A percentile compares a stretch with the other conserved stretches of the same genome.
Conservation (phyloP, 2,797 vertebrate genomes). For the Acanthurus lineatus region DNA sequence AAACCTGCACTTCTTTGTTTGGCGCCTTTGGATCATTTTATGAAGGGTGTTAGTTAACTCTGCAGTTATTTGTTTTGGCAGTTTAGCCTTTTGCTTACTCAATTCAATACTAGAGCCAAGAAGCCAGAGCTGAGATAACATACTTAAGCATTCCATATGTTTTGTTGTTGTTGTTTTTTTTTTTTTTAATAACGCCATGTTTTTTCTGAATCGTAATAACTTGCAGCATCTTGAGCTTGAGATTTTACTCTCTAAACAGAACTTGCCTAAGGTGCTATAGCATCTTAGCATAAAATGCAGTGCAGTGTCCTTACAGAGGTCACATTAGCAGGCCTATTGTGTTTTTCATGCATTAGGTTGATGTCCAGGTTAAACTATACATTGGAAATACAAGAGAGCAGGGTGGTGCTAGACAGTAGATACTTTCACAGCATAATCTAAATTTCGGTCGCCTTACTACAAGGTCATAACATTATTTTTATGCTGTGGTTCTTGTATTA, state of each 20-base stretch:
- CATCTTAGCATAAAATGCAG: too few species aligned
- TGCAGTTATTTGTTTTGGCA: constrained; percentile 29
- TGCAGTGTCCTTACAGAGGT: too few species aligned
- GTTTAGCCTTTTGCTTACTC: constrained; percentile 26
- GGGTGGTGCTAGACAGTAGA: too few species aligned
- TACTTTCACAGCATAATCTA: too few species aligned
- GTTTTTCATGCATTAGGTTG: too few species aligned
- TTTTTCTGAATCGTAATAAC: background rate
- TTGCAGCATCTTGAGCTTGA: background rate
- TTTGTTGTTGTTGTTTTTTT: background rate
- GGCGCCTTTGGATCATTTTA: constrained; percentile 13
- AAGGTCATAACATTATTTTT: too few species aligned
- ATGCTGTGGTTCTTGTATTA: too few species aligned
- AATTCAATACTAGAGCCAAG: constrained; percentile 20
- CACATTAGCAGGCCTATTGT: too few species aligned
- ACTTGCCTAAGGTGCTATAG: background rate
- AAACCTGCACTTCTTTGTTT: too few species aligned
- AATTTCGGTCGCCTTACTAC: too few species aligned
- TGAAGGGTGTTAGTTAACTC: constrained; percentile 27
- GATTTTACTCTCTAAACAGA: background rate
- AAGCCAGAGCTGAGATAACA: constrained; percentile 11
- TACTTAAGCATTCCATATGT: constrained; percentile 10
- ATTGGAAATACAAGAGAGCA: too few species aligned
- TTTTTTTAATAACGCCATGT: background rate
- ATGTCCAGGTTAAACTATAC: too few species aligned